Evolutionary conservation across 2,113 vertebrate genomes (phyloP).

Genomic region (Rhinopomastus cyanomelas): DNA sequence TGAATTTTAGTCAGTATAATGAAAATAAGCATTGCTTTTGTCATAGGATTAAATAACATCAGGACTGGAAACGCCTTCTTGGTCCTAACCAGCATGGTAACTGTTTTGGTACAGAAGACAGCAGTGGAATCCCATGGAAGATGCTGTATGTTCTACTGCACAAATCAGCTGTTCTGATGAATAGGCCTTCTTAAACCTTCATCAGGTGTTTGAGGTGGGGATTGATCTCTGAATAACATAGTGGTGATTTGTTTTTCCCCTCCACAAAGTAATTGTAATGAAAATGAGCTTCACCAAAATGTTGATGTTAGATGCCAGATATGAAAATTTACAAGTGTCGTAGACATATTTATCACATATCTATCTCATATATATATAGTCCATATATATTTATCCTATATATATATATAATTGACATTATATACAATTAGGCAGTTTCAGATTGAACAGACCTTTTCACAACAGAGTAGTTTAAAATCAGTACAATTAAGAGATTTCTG

Average conservation of each 20-base stretch:
- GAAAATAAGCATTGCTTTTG: background rate
- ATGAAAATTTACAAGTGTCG: background rate
- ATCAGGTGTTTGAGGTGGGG: background rate
- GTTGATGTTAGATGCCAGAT: background rate
- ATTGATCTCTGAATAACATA: background rate
- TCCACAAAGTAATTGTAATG: background rate
- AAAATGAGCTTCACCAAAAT: background rate
- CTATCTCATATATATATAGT: too few relatives aligned
- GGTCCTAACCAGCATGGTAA: background rate
- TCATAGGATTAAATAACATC: background rate
- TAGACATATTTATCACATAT: background rate
- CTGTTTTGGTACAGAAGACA: background rate
- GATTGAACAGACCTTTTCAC: background rate
- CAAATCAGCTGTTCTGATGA: background rate
- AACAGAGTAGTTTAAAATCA: background rate
- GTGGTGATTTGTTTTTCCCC: background rate
- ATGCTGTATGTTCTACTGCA: background rate
- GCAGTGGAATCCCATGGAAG: background rate
- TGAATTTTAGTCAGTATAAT: background rate
- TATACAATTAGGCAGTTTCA: background rate
- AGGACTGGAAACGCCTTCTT: background rate
- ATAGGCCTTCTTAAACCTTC: background rate
- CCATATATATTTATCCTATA: too few relatives aligned
- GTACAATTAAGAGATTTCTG: background rate
- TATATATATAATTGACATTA: too few relatives aligned